phyloP scores from a whole-genome alignment of 23 tunicate species.

The Oikopleura vanhoeffeni region DNA sequence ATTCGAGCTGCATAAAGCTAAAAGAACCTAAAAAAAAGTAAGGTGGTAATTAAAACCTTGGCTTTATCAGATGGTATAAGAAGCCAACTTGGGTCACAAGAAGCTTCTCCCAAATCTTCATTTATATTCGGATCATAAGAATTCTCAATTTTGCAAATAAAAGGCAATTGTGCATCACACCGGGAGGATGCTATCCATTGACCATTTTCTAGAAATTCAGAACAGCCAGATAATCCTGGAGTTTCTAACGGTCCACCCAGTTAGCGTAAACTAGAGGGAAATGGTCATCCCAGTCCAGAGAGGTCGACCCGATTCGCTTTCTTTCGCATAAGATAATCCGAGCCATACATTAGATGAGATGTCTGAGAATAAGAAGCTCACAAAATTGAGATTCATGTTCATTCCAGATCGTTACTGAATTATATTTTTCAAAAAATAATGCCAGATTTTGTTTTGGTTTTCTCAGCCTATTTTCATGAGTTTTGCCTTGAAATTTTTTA shows the following conservation, averaged over 20 bases:
- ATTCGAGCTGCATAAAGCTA: no score
- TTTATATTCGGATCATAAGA: not conserved
- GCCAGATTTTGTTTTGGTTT: no score
- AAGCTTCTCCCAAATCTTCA: not conserved
- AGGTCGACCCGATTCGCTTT: not conserved
- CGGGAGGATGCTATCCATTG: not conserved
- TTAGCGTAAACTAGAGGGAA: not conserved
- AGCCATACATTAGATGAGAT: not conserved
- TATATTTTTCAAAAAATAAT: no score
- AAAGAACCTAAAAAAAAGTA: no score
- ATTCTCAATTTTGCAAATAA: not conserved
- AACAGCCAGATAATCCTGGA: no score
- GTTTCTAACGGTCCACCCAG: no score
- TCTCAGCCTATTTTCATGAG: no score
- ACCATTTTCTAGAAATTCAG: not conserved
- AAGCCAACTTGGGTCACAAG: not conserved
- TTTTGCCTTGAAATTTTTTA: no score
- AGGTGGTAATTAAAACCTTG: not conserved
- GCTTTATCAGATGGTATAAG: not conserved
- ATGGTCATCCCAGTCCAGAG: not conserved
- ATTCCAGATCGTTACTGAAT: conserved; percentile 5
- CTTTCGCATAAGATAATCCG: not conserved
- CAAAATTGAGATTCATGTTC: conserved; percentile 15
- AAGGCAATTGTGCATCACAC: not conserved
- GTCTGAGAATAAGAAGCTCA: not conserved